Conservation (phyloP, 2,113 vertebrate species). For the Jacana jacana region DNA sequence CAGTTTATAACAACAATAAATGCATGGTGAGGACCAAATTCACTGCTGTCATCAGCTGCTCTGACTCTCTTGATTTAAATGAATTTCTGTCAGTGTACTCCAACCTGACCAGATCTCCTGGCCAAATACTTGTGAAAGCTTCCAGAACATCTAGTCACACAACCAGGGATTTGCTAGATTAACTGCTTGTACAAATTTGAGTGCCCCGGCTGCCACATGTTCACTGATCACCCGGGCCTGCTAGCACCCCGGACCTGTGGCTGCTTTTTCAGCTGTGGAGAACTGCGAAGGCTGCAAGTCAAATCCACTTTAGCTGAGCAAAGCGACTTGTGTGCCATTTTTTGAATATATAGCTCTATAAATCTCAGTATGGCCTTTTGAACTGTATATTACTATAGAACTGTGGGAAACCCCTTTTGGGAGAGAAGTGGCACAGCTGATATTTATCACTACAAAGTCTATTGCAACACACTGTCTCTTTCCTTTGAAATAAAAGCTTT, state of each 20-base stretch:
- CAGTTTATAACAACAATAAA: not conserved
- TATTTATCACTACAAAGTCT: slow-evolving; percentile 61
- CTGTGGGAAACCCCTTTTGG: slow-evolving; percentile 70
- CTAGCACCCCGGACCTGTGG: not conserved
- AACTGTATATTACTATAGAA: slow-evolving; percentile 41
- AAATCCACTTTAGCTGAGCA: not conserved
- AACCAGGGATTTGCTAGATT: not conserved
- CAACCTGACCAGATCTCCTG: not conserved
- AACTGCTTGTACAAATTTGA: not conserved
- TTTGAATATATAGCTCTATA: slow-evolving; percentile 28
- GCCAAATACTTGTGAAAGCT: not conserved
- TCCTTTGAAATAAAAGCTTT: slow-evolving; percentile 58
- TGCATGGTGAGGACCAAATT: not conserved
- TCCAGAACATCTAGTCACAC: not conserved
- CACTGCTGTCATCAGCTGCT: not conserved
- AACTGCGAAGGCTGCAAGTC: not conserved
- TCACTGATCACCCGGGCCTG: not conserved
- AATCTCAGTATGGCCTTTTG: slow-evolving; percentile 56
- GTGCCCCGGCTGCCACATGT: not conserved
- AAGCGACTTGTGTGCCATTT: not conserved
- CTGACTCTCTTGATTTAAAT: not conserved
- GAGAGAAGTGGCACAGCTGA: slow-evolving; percentile 46
- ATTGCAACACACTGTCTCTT: slow-evolving; percentile 60
- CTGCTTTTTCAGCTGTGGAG: not conserved
- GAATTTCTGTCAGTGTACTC: not conserved